Percentiles rank a stretch among this genome's conserved stretches.
Conservation (phyloP, 2,888 invertebrate species). For the Theretra japonica region DNA sequence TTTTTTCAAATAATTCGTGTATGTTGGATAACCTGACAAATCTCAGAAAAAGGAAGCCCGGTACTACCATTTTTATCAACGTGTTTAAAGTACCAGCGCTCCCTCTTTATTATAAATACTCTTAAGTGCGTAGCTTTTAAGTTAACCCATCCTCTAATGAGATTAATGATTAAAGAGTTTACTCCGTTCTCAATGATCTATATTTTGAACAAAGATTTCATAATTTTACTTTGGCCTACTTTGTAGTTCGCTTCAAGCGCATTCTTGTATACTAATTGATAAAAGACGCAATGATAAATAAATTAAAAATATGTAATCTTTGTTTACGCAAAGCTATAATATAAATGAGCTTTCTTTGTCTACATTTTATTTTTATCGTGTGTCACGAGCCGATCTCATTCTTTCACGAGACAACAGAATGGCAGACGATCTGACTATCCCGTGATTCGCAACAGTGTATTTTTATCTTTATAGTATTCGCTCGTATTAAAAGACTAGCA, state of each 20-base stretch:
- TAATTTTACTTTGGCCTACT: not conserved
- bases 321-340: not conserved
- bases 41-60: no score
- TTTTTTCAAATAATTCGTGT: no score
- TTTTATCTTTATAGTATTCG: constrained; percentile 5
- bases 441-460: constrained; percentile 7
- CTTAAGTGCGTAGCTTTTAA: no score
- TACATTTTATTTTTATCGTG: constrained; percentile 21
- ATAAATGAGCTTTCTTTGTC: constrained; percentile 15
- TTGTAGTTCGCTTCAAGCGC: not conserved
- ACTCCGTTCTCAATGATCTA: no score
- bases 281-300: not conserved
- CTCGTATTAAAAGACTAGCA: not conserved
- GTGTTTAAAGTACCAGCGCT: no score
- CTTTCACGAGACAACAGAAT: constrained; percentile 6
- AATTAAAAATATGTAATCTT: not conserved
- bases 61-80: no score
- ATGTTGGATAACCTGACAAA: no score
- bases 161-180: no score
- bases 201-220: no score
- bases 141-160: no score
- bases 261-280: not conserved
- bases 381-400: constrained; percentile 11
- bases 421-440: not conserved
- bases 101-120: no score